These are phyloP conservation scores for Darevskia nairensis DNA, from an alignment of 2,797 vertebrate genomes.

Conservation along the genomic window DNA sequence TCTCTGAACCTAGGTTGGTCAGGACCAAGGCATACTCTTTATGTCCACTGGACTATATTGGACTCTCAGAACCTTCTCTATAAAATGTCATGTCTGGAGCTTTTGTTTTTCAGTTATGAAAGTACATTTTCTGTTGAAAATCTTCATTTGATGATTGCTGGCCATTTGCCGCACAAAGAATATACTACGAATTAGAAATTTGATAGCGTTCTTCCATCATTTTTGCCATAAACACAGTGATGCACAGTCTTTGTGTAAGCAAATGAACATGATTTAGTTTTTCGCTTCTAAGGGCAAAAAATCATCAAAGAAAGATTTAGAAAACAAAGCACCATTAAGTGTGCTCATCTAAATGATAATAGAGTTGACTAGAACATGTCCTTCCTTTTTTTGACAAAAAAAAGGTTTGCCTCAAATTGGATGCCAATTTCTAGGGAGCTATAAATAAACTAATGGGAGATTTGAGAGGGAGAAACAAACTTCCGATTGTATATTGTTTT, in stretches of 20 bases:
- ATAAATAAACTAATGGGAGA: conserved; percentile 14
- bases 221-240: conserved; percentile 28
- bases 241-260: conserved; percentile 1
- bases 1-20: neutral
- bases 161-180: neutral
- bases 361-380: conserved; percentile 7
- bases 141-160: neutral
- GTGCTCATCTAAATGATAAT: conserved; percentile 9
- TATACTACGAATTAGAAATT: conserved; percentile 24
- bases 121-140: conserved; percentile 1
- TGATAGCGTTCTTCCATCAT: conserved; percentile 20
- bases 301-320: conserved; percentile 27
- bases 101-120: conserved; percentile 9
- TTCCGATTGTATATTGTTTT: conserved; percentile 10
- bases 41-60: neutral
- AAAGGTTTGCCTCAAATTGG: conserved; percentile 17
- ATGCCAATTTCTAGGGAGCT: conserved; percentile 17
- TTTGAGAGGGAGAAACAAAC: conserved; percentile 5
- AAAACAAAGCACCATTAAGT: conserved; percentile 16
- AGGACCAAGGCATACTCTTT: neutral
- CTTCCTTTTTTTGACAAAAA: neutral
- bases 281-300: conserved; percentile 24
- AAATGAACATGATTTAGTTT: conserved; percentile 20
- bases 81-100: neutral
- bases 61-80: too few species aligned